Base-by-base conservation (phyloP, 2,113 vertebrate genomes). In the Tretioscincus oriximinensis region DNA sequence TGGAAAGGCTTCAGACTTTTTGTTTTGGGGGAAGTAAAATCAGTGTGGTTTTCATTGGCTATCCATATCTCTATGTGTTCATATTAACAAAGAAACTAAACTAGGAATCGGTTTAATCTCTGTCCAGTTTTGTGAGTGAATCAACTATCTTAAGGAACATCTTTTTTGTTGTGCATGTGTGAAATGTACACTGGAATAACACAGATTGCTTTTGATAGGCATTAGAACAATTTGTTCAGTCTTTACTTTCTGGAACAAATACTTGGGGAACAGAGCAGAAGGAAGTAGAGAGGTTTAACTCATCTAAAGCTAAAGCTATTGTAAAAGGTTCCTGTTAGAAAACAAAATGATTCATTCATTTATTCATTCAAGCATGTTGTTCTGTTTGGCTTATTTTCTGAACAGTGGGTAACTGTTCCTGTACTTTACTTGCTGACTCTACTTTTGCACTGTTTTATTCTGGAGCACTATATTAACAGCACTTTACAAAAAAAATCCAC, bases 321-420 rank as follows among this genome's bases (percentile, higher is more conserved):
- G 68, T 70, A 89, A 92, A 88, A 94, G 93, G 92, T 84, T 82
- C 84, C 83, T 88, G 92, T 90, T 92, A 79, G 88, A 76, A 91
- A 94, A 91, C 92, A 92, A 84, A 91, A 75, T 92, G 90, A 94
- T 94, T 94, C 93, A 93, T 94, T 93, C 92, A 81, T 81, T 68
- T 64, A 54, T 49, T 51, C 16, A 63, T 92, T 80, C 90, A 82
- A 91, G 92, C 92, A 91, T 88, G 92, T 90, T 66, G 71, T 92
- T 91, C 63, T 78, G 86, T 87, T 75, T 72, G 90, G 84, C 86
- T 90, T 91, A 86, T 92, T 92, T 41, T 94, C 82, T 82, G 78
- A 86, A 24, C 76, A 2, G 78, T 89, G 91, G 72, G 85, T 88
- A 82, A 86, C 91, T 88, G 68, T 94, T 92, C 88, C 93, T 65